Conservation (phyloP, 2,113 vertebrate genomes). For the Bettongia penicillata region DNA sequence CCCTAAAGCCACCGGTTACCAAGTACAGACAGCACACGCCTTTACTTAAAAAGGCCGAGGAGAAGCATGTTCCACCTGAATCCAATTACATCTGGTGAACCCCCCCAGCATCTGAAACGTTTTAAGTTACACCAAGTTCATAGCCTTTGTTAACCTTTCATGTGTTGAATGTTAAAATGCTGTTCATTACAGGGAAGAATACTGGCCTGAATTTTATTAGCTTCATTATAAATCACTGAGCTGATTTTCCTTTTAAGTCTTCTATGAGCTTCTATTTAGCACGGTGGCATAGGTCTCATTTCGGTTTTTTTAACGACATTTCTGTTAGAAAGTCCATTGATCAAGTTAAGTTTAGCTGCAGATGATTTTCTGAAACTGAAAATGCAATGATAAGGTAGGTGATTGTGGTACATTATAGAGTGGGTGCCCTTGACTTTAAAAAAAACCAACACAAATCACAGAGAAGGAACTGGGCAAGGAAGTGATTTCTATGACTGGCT, state of each 20-base stretch:
- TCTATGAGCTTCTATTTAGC: conserved; percentile 79
- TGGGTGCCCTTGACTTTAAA: conserved; percentile 1
- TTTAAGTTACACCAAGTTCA: conserved; percentile 83
- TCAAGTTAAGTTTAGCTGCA: conserved; percentile 74
- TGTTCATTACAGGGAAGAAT: conserved; percentile 84
- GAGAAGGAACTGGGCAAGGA: conserved; percentile 39
- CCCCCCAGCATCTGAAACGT: conserved; percentile 82
- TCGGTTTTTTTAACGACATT: conserved; percentile 81
- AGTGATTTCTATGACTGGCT: neutral
- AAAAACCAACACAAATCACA: conserved; percentile 30
- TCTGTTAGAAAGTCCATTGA: conserved; percentile 78
- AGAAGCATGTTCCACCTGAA: conserved; percentile 86
- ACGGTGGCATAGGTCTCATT: conserved; percentile 81
- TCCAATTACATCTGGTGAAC: conserved; percentile 94
- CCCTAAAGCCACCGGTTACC: conserved; percentile 84
- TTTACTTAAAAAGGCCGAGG: conserved; percentile 84
- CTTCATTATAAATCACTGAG: conserved; percentile 86
- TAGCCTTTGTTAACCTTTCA: conserved; percentile 86
- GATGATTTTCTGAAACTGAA: conserved; percentile 72
- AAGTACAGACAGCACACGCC: conserved; percentile 85
- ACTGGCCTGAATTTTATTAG: conserved; percentile 85
- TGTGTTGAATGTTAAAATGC: conserved; percentile 83
- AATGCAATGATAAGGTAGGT: conserved; percentile 15
- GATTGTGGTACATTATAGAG: conserved; percentile 38
- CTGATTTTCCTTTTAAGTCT: conserved; percentile 85